Evolutionary conservation across 2,113 vertebrate genomes (phyloP), one percentile per base, ranked within the genome.

Genomic region (Odobenus rosmarus): DNA sequence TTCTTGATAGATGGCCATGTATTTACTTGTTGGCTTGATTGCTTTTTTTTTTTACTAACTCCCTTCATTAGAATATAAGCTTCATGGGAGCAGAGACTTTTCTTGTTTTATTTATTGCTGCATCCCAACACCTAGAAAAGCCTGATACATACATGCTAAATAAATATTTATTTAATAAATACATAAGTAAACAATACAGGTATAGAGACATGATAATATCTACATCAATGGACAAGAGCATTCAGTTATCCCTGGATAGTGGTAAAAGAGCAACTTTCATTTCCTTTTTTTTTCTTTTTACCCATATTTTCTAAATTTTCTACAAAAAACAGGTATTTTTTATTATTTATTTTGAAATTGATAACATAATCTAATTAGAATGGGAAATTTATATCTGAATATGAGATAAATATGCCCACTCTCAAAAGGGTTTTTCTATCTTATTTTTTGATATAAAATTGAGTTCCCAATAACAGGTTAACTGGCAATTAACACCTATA

Each of bases 81-180:
- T 79, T 28, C 18, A 76, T 42, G 42, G 51, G 3, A 90, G 13
- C n/a, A 97, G n/a, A 8, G 15, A 49, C 33, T 59, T 77, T 80
- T 92, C n/a, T 51, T 76, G 19, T 61, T 86, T 92, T 67, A 87
- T 61, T 88, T 87, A 81, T 33, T 62, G n/a, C 14, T 85, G 10
- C 13, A 82, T 31, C 6, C 24, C 42, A 82, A 51, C 5, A 89
- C 28, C 57, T 67, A 89, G 5, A 90, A 94, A 5, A 90, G 53
- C 26, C 6, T 97, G 69, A 18, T 7, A 61, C 18, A 67, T 21
- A 53, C 11, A 24, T 90, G 28, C 1, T 81, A 94, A 89, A n/a
- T 67, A 36, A 80, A 28, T 72, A 93, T 95, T 76, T 92, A 96
- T 5, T 72, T 81, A 61, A 81, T 92, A 89, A 77, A 76, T 36